Evolutionary conservation across 35 echinoderm and acorn worm genomes (phyloP), one percentile per base, ranked within the genome.

Genomic region (Heliocidaris tuberculata): DNA sequence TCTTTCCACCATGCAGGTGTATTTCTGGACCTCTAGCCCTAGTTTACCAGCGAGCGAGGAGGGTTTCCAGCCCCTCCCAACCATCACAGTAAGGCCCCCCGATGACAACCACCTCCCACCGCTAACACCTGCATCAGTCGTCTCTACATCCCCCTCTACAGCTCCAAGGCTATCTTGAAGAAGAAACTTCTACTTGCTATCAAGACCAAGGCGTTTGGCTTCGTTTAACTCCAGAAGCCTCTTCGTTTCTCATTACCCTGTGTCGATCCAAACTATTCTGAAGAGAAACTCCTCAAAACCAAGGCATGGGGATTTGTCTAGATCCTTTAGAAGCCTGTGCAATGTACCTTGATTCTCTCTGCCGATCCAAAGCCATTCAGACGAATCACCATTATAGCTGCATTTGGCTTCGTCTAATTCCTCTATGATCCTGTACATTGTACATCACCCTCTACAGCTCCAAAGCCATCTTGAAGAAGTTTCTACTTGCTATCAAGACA

Each of bases 101-200:
- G 98, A 99, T 94, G 97, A 99, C 86, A 97, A 99, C 88, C 98
- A 99, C 49, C 97, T 99, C 97, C 98, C 7, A 99, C 98, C n/a
- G 98, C 98, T 0, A 99, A 99, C 95, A 99, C 98, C 94, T 99
- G 98, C 50, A 99, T 99, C 47, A 97, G 97, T 21, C 95, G 98
- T 24, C 96, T 99, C 54, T 99, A 99, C 92, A 97, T 99, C 90
- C 98, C 98, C 15, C 96, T 99, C 9, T 99, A 99, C 92, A 97
- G 97, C 95, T 97, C 97, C 85, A 99, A 99, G 86, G 93, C 96
- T 48, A 99, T 99, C 49, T 92, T 99, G 9, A 97, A 97, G 60
- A 97, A 97, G 87, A 99, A 99, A 88, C 94, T 99, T 11, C 59
- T 99, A 29, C 85, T 97, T 17, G 98, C 98, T 5, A 99, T 99